Conservation (phyloP, 2,797 vertebrate genomes). For the Protosalanx chinensis region DNA sequence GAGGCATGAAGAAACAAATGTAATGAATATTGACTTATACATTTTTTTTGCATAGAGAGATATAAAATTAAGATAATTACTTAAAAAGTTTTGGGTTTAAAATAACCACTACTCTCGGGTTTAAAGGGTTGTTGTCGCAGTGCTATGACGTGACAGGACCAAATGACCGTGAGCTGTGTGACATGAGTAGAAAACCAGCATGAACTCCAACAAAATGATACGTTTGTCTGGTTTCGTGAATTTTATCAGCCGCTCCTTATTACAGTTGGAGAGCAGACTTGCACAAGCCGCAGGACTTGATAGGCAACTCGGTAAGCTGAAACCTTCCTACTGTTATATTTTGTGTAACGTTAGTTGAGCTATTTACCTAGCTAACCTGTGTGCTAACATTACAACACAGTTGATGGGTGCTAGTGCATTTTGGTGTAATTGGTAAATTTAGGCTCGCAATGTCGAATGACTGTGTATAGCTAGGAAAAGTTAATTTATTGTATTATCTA, state of each 20-base stretch:
- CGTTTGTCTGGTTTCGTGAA: constrained; percentile 57
- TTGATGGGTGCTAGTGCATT: too few relatives aligned
- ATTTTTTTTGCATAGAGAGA: not conserved
- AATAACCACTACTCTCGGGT: constrained; percentile 23
- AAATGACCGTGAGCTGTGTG: constrained; percentile 66
- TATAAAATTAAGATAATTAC: not conserved
- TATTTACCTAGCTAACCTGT: constrained; percentile 6
- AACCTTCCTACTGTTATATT: not conserved
- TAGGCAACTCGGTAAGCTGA: constrained; percentile 63
- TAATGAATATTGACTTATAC: not conserved
- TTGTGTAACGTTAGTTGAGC: not conserved
- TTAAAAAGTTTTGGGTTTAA: not conserved
- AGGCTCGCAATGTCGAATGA: too few relatives aligned
- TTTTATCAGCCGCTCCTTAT: constrained; percentile 63
- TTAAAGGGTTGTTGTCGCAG: constrained; percentile 44
- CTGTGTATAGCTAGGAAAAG: not conserved
- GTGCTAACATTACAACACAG: not conserved
- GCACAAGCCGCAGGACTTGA: constrained; percentile 63
- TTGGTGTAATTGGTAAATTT: too few relatives aligned
- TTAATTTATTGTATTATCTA: not conserved
- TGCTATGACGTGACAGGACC: constrained; percentile 30
- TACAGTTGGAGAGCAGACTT: constrained; percentile 65
- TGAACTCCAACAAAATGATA: constrained; percentile 44
- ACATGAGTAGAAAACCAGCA: constrained; percentile 25
- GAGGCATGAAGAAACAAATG: not conserved